Conservation (phyloP, 2,113 vertebrate species). For the Semnornis frantzii region DNA sequence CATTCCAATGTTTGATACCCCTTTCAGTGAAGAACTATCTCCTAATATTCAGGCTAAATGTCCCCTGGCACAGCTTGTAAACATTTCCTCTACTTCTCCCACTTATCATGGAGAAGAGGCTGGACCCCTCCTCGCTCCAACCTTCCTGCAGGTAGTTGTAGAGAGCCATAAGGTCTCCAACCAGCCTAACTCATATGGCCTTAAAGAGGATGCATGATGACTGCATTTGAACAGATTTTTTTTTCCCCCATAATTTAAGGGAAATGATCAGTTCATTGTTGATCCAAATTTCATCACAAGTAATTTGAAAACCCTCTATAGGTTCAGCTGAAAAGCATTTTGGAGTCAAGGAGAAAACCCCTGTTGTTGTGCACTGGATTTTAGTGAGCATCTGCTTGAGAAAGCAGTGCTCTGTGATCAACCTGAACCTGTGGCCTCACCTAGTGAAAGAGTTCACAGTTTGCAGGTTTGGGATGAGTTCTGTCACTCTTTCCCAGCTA, state of each 20-base stretch:
- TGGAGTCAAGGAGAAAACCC: background rate
- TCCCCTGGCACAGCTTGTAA: too few relatives aligned
- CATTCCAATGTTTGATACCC: too few relatives aligned
- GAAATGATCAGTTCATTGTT: background rate
- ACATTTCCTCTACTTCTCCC: too few relatives aligned
- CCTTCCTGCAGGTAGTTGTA: too few relatives aligned
- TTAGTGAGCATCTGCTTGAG: background rate
- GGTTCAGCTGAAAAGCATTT: slow-evolving; percentile 3
- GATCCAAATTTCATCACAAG: background rate
- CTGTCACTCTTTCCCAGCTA: background rate
- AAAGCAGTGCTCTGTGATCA: background rate
- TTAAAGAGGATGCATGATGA: background rate
- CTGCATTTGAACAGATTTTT: background rate
- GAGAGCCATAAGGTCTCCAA: too few relatives aligned
- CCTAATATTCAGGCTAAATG: too few relatives aligned
- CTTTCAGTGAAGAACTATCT: too few relatives aligned
- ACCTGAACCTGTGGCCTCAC: background rate
- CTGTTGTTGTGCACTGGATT: background rate
- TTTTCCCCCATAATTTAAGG: background rate
- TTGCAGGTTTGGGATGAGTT: background rate
- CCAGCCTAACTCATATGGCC: background rate
- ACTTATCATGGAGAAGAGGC: too few relatives aligned
- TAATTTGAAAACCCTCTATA: background rate
- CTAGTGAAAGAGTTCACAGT: background rate
- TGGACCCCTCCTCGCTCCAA: too few relatives aligned